Percentiles rank a stretch among this genome's conserved stretches.
These are phyloP conservation scores for Pachyuromys duprasi DNA, from an alignment of 2,797 vertebrate species.

Conservation along the genomic window DNA sequence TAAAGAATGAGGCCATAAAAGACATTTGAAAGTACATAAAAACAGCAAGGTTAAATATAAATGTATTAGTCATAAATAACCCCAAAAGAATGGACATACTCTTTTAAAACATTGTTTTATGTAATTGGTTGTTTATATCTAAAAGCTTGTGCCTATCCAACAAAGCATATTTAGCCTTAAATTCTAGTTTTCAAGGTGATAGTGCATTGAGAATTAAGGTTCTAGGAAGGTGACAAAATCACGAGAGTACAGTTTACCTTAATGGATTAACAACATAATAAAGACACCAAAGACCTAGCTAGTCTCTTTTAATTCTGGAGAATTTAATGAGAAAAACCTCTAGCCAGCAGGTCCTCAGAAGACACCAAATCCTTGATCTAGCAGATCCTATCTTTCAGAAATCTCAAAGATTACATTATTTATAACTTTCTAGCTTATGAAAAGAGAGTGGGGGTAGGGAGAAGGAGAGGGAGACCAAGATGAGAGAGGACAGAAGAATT, in stretches of 20 bases:
- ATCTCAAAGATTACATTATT: neutral
- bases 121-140: neutral
- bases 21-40: neutral
- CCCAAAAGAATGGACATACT: too few species aligned
- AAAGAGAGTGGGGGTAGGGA: neutral
- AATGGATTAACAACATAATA: neutral
- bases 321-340: neutral
- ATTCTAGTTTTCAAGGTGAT: neutral
- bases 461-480: neutral
- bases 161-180: neutral
- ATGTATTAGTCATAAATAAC: neutral
- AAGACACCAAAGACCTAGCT: neutral
- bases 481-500: neutral
- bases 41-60: neutral
- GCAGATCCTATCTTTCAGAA: neutral
- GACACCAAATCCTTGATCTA: neutral
- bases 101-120: neutral
- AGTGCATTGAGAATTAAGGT: neutral
- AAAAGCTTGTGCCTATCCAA: neutral
- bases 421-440: neutral
- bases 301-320: neutral
- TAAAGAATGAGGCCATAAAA: conserved; percentile 4
- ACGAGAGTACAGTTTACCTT: neutral
- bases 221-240: neutral
- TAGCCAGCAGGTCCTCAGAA: neutral